Conservation (phyloP, 2,113 vertebrate species). For the Thunnus maccoyii region DNA sequence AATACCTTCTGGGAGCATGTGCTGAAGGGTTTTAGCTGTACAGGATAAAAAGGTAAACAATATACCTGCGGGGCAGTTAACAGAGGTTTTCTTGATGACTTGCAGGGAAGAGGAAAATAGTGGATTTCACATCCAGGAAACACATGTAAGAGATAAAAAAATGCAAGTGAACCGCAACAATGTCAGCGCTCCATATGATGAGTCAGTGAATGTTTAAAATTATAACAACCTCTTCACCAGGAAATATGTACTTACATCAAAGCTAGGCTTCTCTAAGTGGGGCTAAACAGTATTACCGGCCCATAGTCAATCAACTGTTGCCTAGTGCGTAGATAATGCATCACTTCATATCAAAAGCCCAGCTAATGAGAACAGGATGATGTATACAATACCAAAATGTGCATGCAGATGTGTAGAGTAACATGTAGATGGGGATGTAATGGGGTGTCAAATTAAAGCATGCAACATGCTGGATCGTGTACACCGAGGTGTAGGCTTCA, state of each 20-base stretch:
- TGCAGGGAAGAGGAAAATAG: constrained; percentile 60
- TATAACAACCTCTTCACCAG: constrained; percentile 77
- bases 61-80: constrained; percentile 62
- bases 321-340: constrained; percentile 75
- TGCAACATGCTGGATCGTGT: constrained; percentile 41
- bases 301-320: constrained; percentile 78
- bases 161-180: constrained; percentile 71
- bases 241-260: constrained; percentile 84
- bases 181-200: constrained; percentile 80
- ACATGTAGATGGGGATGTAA: constrained; percentile 70
- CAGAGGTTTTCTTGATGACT: constrained; percentile 59
- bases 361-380: constrained; percentile 80
- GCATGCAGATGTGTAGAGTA: constrained; percentile 70
- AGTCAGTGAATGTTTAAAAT: constrained; percentile 78
- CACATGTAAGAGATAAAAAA: constrained; percentile 73
- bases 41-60: constrained; percentile 58
- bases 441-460: constrained; percentile 71
- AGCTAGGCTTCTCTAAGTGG: constrained; percentile 69
- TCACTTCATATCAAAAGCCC: constrained; percentile 83
- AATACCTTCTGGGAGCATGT: constrained; percentile 48
- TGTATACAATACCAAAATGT: constrained; percentile 69
- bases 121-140: constrained; percentile 69
- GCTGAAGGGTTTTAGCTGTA: constrained; percentile 43
- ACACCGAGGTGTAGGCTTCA: constrained; percentile 32
- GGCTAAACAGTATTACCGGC: constrained; percentile 77